Percentiles rank a stretch among this genome's conserved stretches.
Conservation (phyloP, 2,888 invertebrate genomes). For the Apeira syringaria region DNA sequence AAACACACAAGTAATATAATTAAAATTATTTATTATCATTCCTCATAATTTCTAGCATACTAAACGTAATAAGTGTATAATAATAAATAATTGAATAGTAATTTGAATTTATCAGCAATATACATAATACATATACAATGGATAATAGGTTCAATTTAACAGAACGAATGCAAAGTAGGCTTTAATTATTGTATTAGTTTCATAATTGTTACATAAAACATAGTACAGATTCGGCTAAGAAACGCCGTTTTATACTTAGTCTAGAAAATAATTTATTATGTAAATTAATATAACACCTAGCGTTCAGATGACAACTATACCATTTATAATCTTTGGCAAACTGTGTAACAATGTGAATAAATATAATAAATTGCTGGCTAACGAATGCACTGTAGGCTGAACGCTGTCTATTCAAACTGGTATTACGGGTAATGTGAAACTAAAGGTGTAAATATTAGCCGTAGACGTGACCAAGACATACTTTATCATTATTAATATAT, state of each 20-base stretch:
- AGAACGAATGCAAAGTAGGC: conserved; percentile 78
- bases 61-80: conserved; percentile 85
- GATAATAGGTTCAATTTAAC: conserved; percentile 67
- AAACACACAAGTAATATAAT: conserved; percentile 80
- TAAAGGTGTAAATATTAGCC: conserved; percentile 13
- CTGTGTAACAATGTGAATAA: conserved; percentile 74
- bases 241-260: conserved; percentile 34
- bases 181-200: conserved; percentile 76
- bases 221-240: conserved; percentile 46
- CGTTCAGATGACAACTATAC: conserved; percentile 61
- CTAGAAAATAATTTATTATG: conserved; percentile 49
- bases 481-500: neutral
- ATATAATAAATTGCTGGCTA: conserved; percentile 43
- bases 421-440: conserved; percentile 24
- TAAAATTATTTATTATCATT: conserved; percentile 85
- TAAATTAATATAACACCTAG: conserved; percentile 59
- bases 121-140: conserved; percentile 75
- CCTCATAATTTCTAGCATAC: conserved; percentile 84
- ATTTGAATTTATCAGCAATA: conserved; percentile 81
- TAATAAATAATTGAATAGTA: conserved; percentile 83
- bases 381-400: conserved; percentile 34
- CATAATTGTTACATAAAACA: conserved; percentile 59
- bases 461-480: conserved; percentile 17
- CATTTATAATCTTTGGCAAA: conserved; percentile 75
- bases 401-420: conserved; percentile 29